Evolutionary conservation across 2,888 invertebrate genomes (phyloP).

Genomic region (Melinaea menophilus): DNA sequence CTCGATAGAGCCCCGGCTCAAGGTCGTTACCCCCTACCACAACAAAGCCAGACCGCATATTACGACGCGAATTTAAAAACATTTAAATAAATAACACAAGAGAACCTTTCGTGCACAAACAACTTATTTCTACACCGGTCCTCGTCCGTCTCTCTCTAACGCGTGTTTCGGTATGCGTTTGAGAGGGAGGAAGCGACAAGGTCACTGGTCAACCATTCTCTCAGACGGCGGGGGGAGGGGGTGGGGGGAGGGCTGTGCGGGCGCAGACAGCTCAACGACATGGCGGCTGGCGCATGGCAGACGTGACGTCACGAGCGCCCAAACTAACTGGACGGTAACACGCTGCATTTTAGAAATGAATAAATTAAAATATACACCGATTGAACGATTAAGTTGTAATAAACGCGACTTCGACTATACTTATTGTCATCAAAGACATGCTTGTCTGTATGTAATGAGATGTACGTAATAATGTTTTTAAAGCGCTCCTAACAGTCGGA

Average conservation of each 20-base stretch:
- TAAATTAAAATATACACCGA: slow-evolving; percentile 12
- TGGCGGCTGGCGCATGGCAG: slow-evolving; percentile 47
- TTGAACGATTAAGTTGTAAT: slow-evolving; percentile 3
- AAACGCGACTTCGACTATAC: not conserved
- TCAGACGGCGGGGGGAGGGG: slow-evolving; percentile 65
- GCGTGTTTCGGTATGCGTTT: slow-evolving; percentile 38
- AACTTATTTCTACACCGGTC: slow-evolving; percentile 26
- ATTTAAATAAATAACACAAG: slow-evolving; percentile 69
- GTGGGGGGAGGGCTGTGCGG: slow-evolving; percentile 49
- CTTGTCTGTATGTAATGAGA: not conserved
- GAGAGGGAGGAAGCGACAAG: slow-evolving; percentile 66
- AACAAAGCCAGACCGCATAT: slow-evolving; percentile 55
- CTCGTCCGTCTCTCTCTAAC: slow-evolving; percentile 44
- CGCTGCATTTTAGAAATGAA: slow-evolving; percentile 35
- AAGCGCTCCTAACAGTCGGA: not conserved
- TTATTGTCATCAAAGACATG: not conserved
- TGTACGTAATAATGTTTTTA: too few species aligned
- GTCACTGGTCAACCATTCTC: slow-evolving; percentile 74
- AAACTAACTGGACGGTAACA: slow-evolving; percentile 59
- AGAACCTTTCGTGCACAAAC: slow-evolving; percentile 70
- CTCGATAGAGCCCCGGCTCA: slow-evolving; percentile 45
- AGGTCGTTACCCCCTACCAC: slow-evolving; percentile 66
- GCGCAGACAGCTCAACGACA: slow-evolving; percentile 69
- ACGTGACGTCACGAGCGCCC: slow-evolving; percentile 63
- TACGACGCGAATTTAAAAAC: slow-evolving; percentile 69